A percentile compares a stretch with the other conserved stretches of the same genome.
Evolutionary conservation across 2,888 invertebrate genomes (phyloP).

Genomic region (Candidula unifasciata): DNA sequence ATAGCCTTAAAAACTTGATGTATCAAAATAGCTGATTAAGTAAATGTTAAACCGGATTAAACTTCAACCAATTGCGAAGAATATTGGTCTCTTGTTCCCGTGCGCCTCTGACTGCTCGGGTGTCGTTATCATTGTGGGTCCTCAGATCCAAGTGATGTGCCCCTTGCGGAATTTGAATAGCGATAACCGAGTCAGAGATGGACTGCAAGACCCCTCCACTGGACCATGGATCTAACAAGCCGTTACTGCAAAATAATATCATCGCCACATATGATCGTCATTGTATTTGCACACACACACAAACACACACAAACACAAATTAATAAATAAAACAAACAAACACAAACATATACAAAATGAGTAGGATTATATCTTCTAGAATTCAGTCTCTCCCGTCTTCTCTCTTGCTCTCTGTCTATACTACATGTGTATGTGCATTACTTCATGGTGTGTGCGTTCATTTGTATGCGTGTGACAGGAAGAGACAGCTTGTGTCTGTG

Average conservation of each 20-base stretch:
- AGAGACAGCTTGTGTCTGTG: too few species aligned
- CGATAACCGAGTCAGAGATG: slow-evolving; percentile 71
- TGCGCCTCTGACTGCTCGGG: slow-evolving; percentile 73
- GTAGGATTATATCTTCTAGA: too few species aligned
- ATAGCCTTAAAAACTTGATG: too few species aligned
- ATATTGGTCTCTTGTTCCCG: slow-evolving; percentile 70
- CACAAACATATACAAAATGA: too few species aligned
- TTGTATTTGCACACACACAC: background rate
- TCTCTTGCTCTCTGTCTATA: too few species aligned
- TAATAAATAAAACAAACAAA: too few species aligned
- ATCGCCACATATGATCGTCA: background rate
- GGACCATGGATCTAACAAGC: slow-evolving; percentile 80
- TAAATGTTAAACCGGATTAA: slow-evolving; percentile 22
- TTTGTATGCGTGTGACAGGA: too few species aligned
- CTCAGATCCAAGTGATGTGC: slow-evolving; percentile 80
- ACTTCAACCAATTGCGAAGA: slow-evolving; percentile 69
- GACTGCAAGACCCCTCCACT: slow-evolving; percentile 77
- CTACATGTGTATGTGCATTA: too few species aligned
- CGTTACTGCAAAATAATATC: slow-evolving; percentile 78
- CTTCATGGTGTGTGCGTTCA: too few species aligned
- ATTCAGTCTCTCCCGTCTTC: too few species aligned
- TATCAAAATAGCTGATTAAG: background rate
- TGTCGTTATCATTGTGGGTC: slow-evolving; percentile 77
- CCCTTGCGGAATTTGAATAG: slow-evolving; percentile 77
- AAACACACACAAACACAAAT: too few species aligned